Evolutionary conservation across 2,797 vertebrate genomes (phyloP).

Genomic region (Eulemur coronatus): DNA sequence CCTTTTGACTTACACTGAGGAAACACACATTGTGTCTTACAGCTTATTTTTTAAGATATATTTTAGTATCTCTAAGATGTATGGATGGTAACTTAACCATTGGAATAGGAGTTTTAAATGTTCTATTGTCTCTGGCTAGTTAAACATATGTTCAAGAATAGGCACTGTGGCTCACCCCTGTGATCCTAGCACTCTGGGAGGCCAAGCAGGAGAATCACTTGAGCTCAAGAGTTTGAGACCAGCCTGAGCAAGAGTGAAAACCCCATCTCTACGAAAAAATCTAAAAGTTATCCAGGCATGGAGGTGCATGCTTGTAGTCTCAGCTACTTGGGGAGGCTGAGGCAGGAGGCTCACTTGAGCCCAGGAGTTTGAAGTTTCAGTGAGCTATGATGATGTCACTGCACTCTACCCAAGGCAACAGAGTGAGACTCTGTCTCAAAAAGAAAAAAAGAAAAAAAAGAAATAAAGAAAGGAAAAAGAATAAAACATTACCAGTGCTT

Average conservation of each 20-base stretch:
- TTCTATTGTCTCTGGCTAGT: slow-evolving; percentile 49
- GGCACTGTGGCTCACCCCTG: neutral
- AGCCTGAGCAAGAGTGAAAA: neutral
- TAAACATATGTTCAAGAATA: slow-evolving; percentile 56
- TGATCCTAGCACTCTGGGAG: neutral
- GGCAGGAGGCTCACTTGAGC: neutral
- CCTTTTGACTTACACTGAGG: neutral
- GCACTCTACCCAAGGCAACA: neutral
- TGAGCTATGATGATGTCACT: neutral
- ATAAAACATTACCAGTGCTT: neutral
- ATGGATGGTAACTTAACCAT: slow-evolving; percentile 7
- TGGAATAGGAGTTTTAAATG: slow-evolving; percentile 47
- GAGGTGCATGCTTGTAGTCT: neutral
- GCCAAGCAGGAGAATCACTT: neutral
- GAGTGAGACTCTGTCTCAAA: neutral
- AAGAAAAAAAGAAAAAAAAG: neutral
- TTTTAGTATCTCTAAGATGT: slow-evolving; percentile 26
- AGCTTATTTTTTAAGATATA: slow-evolving; percentile 28
- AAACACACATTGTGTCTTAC: neutral
- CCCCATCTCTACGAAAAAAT: neutral
- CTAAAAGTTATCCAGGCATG: neutral
- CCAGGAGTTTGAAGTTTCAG: neutral
- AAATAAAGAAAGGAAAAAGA: no score
- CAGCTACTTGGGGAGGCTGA: neutral
- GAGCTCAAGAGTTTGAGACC: neutral